Evolutionary conservation across 2,888 invertebrate species (phyloP).

Genomic region (Scrobipalpa atriplicella): DNA sequence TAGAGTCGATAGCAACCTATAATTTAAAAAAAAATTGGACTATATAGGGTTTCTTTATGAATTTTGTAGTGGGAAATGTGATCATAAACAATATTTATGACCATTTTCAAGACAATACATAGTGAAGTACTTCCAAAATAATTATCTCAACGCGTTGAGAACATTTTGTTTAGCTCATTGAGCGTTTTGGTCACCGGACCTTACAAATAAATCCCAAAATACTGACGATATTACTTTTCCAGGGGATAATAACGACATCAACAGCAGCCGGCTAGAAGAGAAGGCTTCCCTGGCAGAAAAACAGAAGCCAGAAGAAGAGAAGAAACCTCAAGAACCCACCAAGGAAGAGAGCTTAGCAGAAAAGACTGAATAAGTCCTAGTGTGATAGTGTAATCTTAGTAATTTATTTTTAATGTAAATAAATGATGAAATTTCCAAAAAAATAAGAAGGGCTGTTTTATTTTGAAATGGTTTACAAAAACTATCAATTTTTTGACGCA

Average conservation of each 20-base stretch:
- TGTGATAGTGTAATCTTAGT: constrained; percentile 52
- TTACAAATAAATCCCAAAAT: neutral
- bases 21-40: no score
- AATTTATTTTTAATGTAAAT: constrained; percentile 50
- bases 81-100: no score
- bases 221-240: constrained; percentile 37
- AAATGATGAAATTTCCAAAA: constrained; percentile 34
- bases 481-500: no score
- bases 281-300: constrained; percentile 40
- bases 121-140: no score
- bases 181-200: no score
- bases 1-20: no score
- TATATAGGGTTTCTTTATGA: no score
- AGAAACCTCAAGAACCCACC: constrained; percentile 31
- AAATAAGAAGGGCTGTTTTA: neutral
- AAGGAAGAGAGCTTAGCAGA: constrained; percentile 46
- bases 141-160: no score
- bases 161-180: no score
- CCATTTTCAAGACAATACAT: no score
- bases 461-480: neutral
- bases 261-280: constrained; percentile 46
- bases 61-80: no score
- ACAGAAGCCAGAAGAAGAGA: constrained; percentile 40
- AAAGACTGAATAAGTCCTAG: constrained; percentile 70
- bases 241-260: constrained; percentile 63